These are phyloP conservation scores for Sylvilagus bachmani DNA, from an alignment of 2,113 vertebrate species.

Conservation along the genomic window DNA sequence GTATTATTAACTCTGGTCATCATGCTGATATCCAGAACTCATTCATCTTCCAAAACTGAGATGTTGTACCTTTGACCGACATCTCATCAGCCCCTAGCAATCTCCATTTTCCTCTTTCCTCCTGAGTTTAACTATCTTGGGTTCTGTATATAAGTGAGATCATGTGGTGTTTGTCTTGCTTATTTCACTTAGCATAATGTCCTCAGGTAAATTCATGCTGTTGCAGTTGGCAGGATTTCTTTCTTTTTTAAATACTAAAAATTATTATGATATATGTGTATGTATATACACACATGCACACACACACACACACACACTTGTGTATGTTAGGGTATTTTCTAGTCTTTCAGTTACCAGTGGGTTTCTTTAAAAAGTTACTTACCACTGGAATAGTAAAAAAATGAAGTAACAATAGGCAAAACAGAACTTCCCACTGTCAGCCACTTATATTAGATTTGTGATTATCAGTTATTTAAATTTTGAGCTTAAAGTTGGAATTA, in stretches of 20 bases:
- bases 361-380: not conserved
- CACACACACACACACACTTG: no score
- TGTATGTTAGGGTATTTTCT: no score
- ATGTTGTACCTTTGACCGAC: not conserved
- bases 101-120: not conserved
- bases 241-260: not conserved
- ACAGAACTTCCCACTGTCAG: not conserved
- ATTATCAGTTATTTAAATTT: constrained; percentile 30
- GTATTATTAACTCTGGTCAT: not conserved
- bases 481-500: not conserved
- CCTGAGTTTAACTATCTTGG: not conserved
- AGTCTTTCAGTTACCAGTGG: no score
- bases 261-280: not conserved
- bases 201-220: not conserved
- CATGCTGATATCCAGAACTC: not conserved
- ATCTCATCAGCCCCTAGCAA: not conserved
- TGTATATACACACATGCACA: no score
- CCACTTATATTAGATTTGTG: not conserved
- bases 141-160: not conserved
- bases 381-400: not conserved
- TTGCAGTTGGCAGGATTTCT: not conserved
- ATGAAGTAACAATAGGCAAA: constrained; percentile 9
- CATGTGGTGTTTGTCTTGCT: not conserved
- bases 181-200: not conserved
- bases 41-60: not conserved